Evolutionary conservation across 2,797 vertebrate species (phyloP), one percentile per base, ranked within the genome.

Genomic region (Brachyrhaphis roseni): DNA sequence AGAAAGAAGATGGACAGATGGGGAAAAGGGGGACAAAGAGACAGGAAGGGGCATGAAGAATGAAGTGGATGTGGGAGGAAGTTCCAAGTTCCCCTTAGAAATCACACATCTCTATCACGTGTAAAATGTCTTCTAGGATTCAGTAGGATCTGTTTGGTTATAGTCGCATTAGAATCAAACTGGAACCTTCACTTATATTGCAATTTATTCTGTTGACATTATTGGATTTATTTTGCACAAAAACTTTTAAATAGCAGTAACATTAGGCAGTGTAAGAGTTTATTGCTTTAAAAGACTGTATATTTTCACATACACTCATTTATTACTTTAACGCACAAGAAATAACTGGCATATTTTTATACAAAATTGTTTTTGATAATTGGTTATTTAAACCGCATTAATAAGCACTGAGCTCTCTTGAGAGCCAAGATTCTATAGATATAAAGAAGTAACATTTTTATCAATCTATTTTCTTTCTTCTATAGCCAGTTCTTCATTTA

Each of bases 1-100:
- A 34, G 64, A 74, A 74, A 74, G 76, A 84, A 81, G 81, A 88
- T 84, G 82, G 82, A 85, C 68, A 77, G 78, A 71, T 57, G 66
- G 64, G 72, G 73, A 8, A 71, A 43, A 47, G 8, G 45, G 66
- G 71, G 6, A 70, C 18, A 73, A 46, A 55, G 20, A 31, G 23
- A 72, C 68, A n/a, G 41, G 68, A 71, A 71, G 68, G 41, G 26
- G 41, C 41, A 12, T 71, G 68, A 41, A 26, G n/a, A 26, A 77
- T 34, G 39, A 41, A 31, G n/a, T 18, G 74, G 31, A 3, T 41
- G 59, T 11, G 31, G n/a, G 43, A 5, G 31, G n/a, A 57, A 11
- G 39, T 39, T 68, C 45, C 15, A 1, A 73, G 64, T 72, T 71
- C 41, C 59, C 71, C 31, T 68, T 55, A 46, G 71, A 75, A 73